Evolutionary conservation across 2,797 vertebrate genomes (phyloP).

Genomic region (Chelon labrosus): DNA sequence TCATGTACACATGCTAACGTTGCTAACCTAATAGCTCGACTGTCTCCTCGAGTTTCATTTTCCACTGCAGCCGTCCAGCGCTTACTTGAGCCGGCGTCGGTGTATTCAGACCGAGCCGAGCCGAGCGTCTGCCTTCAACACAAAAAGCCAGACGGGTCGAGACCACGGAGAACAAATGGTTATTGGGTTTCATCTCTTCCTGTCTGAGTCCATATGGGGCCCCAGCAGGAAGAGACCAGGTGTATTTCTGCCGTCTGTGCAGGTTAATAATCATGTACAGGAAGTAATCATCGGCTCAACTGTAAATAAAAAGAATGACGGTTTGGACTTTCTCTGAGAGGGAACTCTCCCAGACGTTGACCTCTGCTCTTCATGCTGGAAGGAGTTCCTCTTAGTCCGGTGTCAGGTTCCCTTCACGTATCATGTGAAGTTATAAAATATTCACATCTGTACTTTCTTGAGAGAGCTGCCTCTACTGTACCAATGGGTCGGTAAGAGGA

Average conservation of each 20-base stretch:
- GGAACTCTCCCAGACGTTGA: too few species aligned
- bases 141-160: slow-evolving; percentile 44
- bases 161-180: slow-evolving; percentile 21
- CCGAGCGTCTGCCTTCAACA: slow-evolving; percentile 17
- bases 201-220: slow-evolving; percentile 43
- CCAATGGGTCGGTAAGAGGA: slow-evolving; percentile 7
- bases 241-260: too few species aligned
- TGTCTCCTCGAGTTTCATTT: slow-evolving; percentile 79
- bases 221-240: slow-evolving; percentile 26
- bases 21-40: slow-evolving; percentile 44
- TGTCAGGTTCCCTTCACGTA: slow-evolving; percentile 56
- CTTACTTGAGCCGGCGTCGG: slow-evolving; percentile 20
- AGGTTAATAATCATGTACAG: neutral
- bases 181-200: slow-evolving; percentile 42
- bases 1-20: slow-evolving; percentile 40
- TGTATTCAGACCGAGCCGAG: slow-evolving; percentile 41
- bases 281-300: too few species aligned
- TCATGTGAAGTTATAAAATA: slow-evolving; percentile 65
- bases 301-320: too few species aligned
- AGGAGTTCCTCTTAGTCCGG: slow-evolving; percentile 15
- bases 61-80: slow-evolving; percentile 52
- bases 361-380: slow-evolving; percentile 1
- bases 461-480: slow-evolving; percentile 23
- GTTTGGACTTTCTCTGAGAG: too few species aligned
- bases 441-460: slow-evolving; percentile 55